A percentile compares a stretch with the other conserved stretches of the same genome.
These are phyloP conservation scores for Helobdella robusta DNA, from an alignment of 2,888 invertebrate genomes.

Conservation along the genomic window DNA sequence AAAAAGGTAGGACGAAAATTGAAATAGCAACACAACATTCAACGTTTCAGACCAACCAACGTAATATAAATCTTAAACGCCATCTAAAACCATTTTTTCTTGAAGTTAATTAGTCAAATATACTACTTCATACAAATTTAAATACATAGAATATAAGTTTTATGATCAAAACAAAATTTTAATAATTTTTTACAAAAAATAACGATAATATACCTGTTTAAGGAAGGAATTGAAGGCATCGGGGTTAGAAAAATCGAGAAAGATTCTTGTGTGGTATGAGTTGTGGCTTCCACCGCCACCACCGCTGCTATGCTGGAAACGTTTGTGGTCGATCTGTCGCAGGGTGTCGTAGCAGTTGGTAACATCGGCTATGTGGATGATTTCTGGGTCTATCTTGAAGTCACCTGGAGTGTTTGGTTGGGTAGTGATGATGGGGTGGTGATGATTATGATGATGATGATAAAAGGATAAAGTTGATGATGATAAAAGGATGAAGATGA, in stretches of 20 bases:
- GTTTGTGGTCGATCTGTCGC: slow-evolving; percentile 19
- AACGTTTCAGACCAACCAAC: too few species aligned
- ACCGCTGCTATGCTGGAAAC: too few species aligned
- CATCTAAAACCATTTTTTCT: background rate
- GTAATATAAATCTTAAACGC: background rate
- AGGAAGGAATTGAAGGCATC: slow-evolving; percentile 18
- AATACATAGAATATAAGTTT: background rate
- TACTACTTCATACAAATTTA: background rate
- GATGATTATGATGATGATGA: too few species aligned
- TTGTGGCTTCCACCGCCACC: too few species aligned
- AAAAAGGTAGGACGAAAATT: too few species aligned
- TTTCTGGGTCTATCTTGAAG: background rate
- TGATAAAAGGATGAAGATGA: too few species aligned
- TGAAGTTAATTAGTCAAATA: background rate
- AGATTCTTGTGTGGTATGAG: slow-evolving; percentile 13
- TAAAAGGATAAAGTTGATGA: too few species aligned
- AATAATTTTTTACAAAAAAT: background rate
- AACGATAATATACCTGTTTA: slow-evolving; percentile 9
- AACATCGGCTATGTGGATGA: slow-evolving; percentile 11
- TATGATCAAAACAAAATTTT: background rate
- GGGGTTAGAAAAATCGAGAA: slow-evolving; percentile 16
- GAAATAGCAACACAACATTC: too few species aligned
- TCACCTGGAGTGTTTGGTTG: too few species aligned
- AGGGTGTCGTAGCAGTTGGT: slow-evolving; percentile 3
- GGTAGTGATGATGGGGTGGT: too few species aligned